Base-by-base conservation (phyloP, 2,888 invertebrate genomes). In the Anaspis maculata region DNA sequence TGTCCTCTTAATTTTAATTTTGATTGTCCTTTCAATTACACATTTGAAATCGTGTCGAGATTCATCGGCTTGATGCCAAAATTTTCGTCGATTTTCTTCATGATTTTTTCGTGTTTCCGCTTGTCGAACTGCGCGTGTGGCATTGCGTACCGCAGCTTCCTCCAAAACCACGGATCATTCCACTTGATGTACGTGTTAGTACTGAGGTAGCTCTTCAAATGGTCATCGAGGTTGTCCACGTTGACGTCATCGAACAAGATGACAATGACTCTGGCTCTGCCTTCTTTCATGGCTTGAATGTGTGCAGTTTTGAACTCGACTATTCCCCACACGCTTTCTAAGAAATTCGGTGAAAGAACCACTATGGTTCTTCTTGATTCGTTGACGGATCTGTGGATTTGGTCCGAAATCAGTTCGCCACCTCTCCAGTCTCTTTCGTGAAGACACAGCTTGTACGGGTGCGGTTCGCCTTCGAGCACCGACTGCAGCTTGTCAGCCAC, bases 141-240 rank as follows among this genome's bases (percentile, higher is more conserved):
- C 54, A 83, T 64, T 1, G 86, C 85, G 54, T 79, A 83, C n/a
- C 16, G 68, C 34, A 88, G 62, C 57, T 81, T 82, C 32, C 79
- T 70, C 85, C 84, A 87, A 64, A 87, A 86, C 76, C 77, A 79
- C 5, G 79, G 77, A 56, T 86, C 84, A 9, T 77, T 82, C 81
- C 83, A 84, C 49, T 79, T 77, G 19, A 87, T 69, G 54, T 86
- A 87, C 0, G 86, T 86, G 58, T 84, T 84, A 63, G 74, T 77
- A 35, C 71, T 71, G 4, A 86, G 62, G 56, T 85, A 85, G 0
- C 77, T 70, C 53, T 77, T 72, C 30, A 83, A 68, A 48, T 80
- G 80, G 1, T 74, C 67, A 51, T 83, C 82, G 38, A 83, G 65
- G n/a, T 11, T 26, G 24, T 69, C 67, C 1, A 73, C 64, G 2